Conservation (phyloP, 2,888 invertebrate species). For the Lepidocyrtinus sp. region DNA sequence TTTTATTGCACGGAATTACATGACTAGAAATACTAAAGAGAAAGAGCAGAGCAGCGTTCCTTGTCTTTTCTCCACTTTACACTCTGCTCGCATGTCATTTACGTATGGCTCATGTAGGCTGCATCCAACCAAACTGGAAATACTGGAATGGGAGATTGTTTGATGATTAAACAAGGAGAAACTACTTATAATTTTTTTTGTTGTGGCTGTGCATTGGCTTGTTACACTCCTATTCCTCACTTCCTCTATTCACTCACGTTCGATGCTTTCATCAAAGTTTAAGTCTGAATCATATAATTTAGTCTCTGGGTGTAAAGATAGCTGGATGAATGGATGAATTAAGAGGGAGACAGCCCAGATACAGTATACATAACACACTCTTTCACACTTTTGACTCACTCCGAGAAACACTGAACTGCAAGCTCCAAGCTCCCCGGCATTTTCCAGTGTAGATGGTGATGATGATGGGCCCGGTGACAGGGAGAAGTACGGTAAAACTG, state of each 20-base stretch:
- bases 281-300: no score
- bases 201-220: no score
- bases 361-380: not conserved
- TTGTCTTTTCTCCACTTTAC: not conserved
- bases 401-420: not conserved
- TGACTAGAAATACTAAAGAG: conserved; percentile 15
- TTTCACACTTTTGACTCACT: not conserved
- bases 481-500: not conserved
- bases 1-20: not conserved
- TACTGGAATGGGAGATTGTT: no score
- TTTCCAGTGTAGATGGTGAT: not conserved
- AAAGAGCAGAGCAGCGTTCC: not conserved
- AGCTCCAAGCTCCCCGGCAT: not conserved
- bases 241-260: no score
- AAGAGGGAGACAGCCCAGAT: not conserved
- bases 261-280: no score
- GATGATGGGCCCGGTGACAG: not conserved
- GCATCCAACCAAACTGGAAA: no score
- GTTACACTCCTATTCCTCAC: no score
- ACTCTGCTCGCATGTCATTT: no score
- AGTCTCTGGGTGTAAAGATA: not conserved
- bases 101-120: no score
- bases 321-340: not conserved
- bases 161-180: no score
- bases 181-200: no score